Conservation (phyloP, 1,140 invertebrate species). For the Drosophila asahinai region DNA sequence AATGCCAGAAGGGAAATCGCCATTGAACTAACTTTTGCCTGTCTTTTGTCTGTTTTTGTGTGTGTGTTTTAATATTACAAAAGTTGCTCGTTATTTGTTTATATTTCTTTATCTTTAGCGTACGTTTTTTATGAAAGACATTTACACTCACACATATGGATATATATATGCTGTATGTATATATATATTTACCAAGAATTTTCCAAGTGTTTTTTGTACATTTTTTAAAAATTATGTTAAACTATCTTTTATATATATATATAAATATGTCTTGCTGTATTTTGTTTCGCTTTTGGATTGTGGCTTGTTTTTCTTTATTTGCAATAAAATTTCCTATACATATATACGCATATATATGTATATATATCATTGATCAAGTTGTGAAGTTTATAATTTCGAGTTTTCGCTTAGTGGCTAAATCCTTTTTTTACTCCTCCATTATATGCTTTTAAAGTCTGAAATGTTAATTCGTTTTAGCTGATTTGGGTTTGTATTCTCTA, state of each 20-base stretch:
- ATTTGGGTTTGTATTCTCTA: slow-evolving; percentile 43
- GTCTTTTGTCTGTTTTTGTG: slow-evolving; percentile 13
- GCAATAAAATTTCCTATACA: slow-evolving; percentile 72
- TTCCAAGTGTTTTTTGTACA: slow-evolving; percentile 42
- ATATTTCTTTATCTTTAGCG: slow-evolving; percentile 44
- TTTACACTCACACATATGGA: slow-evolving; percentile 48
- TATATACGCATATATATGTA: slow-evolving; percentile 29
- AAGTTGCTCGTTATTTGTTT: slow-evolving; percentile 32
- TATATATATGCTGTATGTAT: slow-evolving; percentile 34
- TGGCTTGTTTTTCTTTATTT: slow-evolving; percentile 58
- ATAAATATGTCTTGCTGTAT: slow-evolving; percentile 38
- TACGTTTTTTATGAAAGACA: slow-evolving; percentile 49
- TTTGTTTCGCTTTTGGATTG: slow-evolving; percentile 62
- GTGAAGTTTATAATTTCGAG: slow-evolving; percentile 24
- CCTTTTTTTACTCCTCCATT: slow-evolving; percentile 24
- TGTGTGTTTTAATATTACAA: slow-evolving; percentile 48
- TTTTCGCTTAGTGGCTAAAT: slow-evolving; percentile 36
- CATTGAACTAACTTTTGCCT: slow-evolving; percentile 56
- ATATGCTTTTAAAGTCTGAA: slow-evolving; percentile 77
- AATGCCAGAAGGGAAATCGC: slow-evolving; percentile 53
- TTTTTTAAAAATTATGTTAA: slow-evolving; percentile 45
- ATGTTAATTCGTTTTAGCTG: slow-evolving; percentile 75
- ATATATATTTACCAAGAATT: slow-evolving; percentile 43
- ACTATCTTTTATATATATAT: slow-evolving; percentile 35
- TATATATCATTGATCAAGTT: slow-evolving; percentile 27